phyloP scores from a whole-genome alignment of 2,113 vertebrate genomes.

The Falco punctatus region DNA sequence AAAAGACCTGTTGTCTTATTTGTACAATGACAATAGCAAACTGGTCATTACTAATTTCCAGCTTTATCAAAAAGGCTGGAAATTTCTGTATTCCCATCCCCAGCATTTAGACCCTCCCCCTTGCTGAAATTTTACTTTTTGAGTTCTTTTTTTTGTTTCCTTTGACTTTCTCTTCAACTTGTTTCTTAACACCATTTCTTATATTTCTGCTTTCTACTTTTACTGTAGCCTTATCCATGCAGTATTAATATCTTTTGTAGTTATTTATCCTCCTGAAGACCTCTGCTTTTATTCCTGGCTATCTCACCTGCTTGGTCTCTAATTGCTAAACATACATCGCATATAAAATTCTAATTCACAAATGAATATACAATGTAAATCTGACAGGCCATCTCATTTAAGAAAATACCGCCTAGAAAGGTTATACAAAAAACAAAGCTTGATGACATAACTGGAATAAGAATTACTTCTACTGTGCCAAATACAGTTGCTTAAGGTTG shows the following conservation, averaged over 20 bases:
- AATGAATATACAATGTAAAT: not conserved
- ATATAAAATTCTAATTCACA: not conserved
- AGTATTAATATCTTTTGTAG: not conserved
- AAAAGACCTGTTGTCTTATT: not conserved
- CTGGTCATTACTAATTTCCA: not conserved
- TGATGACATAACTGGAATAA: not conserved
- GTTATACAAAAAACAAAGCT: not conserved
- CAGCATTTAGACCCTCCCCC: fast-evolving
- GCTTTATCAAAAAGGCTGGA: not conserved
- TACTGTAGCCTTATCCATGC: not conserved
- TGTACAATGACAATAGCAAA: not conserved
- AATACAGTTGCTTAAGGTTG: not conserved
- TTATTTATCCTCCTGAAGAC: not conserved
- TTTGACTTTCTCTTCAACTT: not conserved
- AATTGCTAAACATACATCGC: not conserved
- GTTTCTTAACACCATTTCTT: not conserved
- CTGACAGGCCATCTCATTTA: not conserved
- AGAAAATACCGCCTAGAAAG: not conserved
- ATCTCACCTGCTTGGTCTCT: not conserved
- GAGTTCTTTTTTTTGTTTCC: not conserved
- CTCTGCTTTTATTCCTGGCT: not conserved
- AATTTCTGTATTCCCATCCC: not conserved
- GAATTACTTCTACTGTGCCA: not conserved
- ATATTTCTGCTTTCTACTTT: not conserved
- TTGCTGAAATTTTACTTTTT: not conserved